phyloP scores from a whole-genome alignment of 2,888 invertebrate genomes.

The Ectemnius cavifrons region DNA sequence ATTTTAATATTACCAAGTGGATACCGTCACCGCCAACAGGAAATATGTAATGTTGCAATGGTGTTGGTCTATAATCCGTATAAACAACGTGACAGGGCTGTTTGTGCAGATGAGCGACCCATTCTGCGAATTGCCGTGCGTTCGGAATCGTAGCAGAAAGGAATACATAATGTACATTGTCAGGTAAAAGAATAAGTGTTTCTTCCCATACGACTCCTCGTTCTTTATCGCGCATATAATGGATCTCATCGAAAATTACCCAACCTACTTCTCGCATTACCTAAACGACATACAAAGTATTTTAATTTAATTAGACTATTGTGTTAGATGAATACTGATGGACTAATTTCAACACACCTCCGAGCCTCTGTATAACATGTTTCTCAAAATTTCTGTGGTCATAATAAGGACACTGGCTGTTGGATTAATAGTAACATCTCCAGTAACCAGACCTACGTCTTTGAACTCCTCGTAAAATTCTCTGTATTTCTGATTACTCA shows the following conservation, averaged over 20 bases:
- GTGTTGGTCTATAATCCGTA: conserved; percentile 98
- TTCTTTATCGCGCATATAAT: conserved; percentile 99
- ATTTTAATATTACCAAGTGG: conserved; percentile 85
- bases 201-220: conserved; percentile 99
- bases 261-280: conserved; percentile 99
- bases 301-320: conserved; percentile 1
- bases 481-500: conserved; percentile 99
- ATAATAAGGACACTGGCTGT: conserved; percentile 98
- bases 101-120: conserved; percentile 96
- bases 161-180: conserved; percentile 99
- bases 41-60: conserved; percentile 98
- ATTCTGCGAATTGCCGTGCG: conserved; percentile 96
- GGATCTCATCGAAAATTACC: conserved; percentile 99
- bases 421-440: conserved; percentile 99
- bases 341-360: conserved; percentile 80
- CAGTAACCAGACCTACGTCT: conserved; percentile 98
- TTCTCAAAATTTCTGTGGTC: conserved; percentile 99
- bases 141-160: conserved; percentile 99
- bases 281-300: conserved; percentile 45
- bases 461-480: conserved; percentile 98
- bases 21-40: conserved; percentile 98
- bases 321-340: background rate
- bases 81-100: conserved; percentile 99
- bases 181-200: conserved; percentile 96
- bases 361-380: conserved; percentile 98